Evolutionary conservation across 2,797 vertebrate genomes (phyloP).

Genomic region (Fistularia tabacaria): DNA sequence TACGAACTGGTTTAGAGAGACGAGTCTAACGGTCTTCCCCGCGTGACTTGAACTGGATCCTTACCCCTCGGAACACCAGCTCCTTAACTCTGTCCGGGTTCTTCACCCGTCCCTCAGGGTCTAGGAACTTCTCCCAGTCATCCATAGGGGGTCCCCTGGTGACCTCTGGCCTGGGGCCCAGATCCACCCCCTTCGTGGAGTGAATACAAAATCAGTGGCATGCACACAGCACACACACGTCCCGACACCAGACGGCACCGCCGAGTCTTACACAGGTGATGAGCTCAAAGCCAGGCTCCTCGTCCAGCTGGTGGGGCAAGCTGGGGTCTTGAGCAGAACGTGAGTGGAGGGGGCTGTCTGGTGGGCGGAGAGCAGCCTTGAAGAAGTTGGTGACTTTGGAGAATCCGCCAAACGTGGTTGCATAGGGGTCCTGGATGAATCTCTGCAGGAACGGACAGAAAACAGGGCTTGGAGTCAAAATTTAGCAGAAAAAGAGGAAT

Average conservation of each 20-base stretch:
- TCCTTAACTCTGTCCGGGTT: slow-evolving; percentile 75
- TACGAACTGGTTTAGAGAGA: neutral
- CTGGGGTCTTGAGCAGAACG: slow-evolving; percentile 43
- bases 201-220: neutral
- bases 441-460: slow-evolving; percentile 64
- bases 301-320: slow-evolving; percentile 63
- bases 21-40: neutral
- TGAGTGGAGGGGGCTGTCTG: slow-evolving; percentile 58
- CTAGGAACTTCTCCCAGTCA: slow-evolving; percentile 80
- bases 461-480: neutral
- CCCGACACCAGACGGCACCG: neutral
- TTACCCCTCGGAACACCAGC: slow-evolving; percentile 86
- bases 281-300: slow-evolving; percentile 89
- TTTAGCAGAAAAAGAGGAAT: too few species aligned
- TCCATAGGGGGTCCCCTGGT: slow-evolving; percentile 76
- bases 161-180: slow-evolving; percentile 79
- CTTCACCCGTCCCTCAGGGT: slow-evolving; percentile 78
- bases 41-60: slow-evolving; percentile 13
- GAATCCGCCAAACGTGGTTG: slow-evolving; percentile 88
- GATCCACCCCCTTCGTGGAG: slow-evolving; percentile 73
- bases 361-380: slow-evolving; percentile 80
- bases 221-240: neutral
- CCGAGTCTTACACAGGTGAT: slow-evolving; percentile 84
- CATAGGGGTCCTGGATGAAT: slow-evolving; percentile 91
- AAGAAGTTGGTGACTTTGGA: slow-evolving; percentile 94